These are phyloP conservation scores for Caenorhabditis tropicalis DNA, from an alignment of 1,140 invertebrate species.

Conservation along the genomic window DNA sequence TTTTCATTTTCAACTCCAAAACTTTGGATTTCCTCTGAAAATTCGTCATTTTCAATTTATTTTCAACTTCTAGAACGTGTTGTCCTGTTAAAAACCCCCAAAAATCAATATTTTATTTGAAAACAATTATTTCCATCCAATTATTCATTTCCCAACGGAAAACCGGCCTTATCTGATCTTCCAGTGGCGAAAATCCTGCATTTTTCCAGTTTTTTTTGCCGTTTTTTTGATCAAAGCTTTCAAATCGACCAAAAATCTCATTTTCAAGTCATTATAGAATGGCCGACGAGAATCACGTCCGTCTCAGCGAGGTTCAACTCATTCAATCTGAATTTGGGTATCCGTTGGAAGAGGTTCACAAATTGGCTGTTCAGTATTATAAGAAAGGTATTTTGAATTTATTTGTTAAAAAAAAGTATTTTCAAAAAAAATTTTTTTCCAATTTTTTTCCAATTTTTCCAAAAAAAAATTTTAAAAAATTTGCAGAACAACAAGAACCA, in stretches of 20 bases:
- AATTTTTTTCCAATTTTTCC: too few relatives aligned
- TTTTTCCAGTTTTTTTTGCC: background rate
- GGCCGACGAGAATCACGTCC: conserved; percentile 48
- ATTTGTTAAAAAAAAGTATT: background rate
- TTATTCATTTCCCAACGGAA: too few relatives aligned
- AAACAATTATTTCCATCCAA: too few relatives aligned
- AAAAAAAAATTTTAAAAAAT: too few relatives aligned
- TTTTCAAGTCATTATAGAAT: background rate
- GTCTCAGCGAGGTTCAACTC: conserved; percentile 44
- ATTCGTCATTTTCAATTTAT: too few relatives aligned
- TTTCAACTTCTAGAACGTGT: too few relatives aligned
- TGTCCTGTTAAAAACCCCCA: too few relatives aligned
- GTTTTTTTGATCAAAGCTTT: background rate
- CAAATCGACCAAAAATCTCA: background rate
- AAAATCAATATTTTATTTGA: too few relatives aligned
- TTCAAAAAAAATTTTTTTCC: too few relatives aligned
- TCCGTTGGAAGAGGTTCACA: conserved; percentile 53
- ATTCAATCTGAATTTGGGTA: conserved; percentile 48
- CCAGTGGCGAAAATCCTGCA: too few relatives aligned
- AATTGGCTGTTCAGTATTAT: conserved; percentile 53
- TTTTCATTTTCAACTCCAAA: background rate
- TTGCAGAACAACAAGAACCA: conserved; percentile 16
- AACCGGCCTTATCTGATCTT: conserved; percentile 1
- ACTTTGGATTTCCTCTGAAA: too few relatives aligned
- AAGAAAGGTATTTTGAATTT: conserved; percentile 32